A percentile compares a stretch with the other conserved stretches of the same genome.
Evolutionary conservation across 2,113 vertebrate genomes (phyloP).

Genomic region (Tiliqua scincoides): DNA sequence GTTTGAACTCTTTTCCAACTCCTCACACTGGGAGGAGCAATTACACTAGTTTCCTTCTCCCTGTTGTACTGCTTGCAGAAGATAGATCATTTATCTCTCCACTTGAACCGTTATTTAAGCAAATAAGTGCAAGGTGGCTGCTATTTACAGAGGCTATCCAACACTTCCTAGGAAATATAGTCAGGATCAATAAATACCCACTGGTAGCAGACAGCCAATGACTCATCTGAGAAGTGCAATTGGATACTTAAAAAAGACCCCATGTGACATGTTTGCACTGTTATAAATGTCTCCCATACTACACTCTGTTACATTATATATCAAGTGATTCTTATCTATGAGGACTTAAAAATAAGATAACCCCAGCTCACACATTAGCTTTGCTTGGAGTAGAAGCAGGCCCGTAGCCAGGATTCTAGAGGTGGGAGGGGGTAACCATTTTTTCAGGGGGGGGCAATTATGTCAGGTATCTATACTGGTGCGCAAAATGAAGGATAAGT

Average conservation of each 20-base stretch:
- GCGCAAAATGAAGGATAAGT: too few species aligned
- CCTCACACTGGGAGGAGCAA: not conserved
- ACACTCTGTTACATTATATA: constrained; percentile 32
- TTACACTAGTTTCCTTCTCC: not conserved
- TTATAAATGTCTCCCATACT: constrained; percentile 48
- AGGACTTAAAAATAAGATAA: not conserved
- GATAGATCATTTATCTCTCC: not conserved
- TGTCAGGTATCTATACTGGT: too few species aligned
- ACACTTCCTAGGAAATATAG: not conserved
- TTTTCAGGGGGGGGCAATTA: too few species aligned
- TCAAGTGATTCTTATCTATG: constrained; percentile 41
- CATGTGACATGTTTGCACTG: constrained; percentile 50
- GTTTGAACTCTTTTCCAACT: not conserved
- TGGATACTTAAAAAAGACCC: constrained; percentile 28
- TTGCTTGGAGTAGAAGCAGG: not conserved
- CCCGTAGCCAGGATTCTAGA: too few species aligned
- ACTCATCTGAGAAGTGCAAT: constrained; percentile 18
- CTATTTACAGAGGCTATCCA: not conserved
- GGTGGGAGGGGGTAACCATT: too few species aligned
- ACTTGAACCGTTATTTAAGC: not conserved
- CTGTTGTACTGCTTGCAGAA: not conserved
- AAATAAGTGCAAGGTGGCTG: not conserved
- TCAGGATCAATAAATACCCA: not conserved
- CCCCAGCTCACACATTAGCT: too few species aligned
- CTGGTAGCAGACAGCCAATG: not conserved